Conservation (phyloP, 2,888 invertebrate species). For the Elysia crispata region DNA sequence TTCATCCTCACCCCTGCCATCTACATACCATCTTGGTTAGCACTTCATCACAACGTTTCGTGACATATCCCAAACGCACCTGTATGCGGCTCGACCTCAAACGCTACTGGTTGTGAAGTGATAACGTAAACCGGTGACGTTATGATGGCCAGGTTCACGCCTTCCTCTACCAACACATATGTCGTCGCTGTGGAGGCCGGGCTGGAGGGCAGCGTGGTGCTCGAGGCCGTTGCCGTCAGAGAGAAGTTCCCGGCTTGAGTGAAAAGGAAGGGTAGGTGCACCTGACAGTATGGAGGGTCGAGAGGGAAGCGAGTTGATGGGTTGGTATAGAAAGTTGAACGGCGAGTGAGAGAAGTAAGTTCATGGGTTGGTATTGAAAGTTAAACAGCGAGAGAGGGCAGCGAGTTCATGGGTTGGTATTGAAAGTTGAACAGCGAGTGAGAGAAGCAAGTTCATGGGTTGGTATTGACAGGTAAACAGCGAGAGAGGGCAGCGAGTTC, state of each 20-base stretch:
- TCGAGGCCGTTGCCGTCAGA: conserved; percentile 46
- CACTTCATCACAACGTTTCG: neutral
- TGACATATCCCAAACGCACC: conserved; percentile 56
- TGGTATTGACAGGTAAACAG: neutral
- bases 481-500: neutral
- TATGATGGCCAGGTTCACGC: conserved; percentile 65
- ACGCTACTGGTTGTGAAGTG: conserved; percentile 48
- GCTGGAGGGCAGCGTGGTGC: conserved; percentile 25
- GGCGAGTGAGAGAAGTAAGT: neutral
- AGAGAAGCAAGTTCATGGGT: no score
- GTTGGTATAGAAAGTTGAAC: neutral
- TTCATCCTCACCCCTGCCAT: neutral
- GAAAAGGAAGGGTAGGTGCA: conserved; percentile 53
- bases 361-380: no score
- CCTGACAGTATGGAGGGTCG: neutral
- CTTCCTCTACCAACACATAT: conserved; percentile 59
- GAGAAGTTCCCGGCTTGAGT: conserved; percentile 47
- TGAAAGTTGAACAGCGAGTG: neutral
- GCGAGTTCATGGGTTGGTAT: no score
- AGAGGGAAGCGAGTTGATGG: neutral
- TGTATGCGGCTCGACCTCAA: conserved; percentile 63
- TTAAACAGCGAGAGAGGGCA: no score
- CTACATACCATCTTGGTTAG: neutral
- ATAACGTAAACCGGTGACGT: conserved; percentile 52
- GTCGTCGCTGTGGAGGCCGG: conserved; percentile 27